These are phyloP conservation scores for Palloptera scutellata DNA, from an alignment of 2,888 invertebrate genomes.

Conservation along the genomic window DNA sequence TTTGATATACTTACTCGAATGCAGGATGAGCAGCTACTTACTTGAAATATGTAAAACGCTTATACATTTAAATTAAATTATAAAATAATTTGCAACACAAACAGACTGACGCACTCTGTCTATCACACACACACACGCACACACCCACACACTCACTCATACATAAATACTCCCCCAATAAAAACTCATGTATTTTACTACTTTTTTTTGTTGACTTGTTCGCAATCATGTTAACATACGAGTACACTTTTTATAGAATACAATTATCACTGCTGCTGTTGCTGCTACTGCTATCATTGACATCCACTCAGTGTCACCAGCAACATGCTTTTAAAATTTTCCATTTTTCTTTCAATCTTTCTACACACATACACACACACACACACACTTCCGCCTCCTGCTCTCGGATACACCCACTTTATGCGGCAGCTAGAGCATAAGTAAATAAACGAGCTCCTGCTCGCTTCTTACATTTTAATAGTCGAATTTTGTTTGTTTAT, in stretches of 20 bases:
- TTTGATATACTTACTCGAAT: too few species aligned
- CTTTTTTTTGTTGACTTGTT: not conserved
- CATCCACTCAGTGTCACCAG: constrained; percentile 39
- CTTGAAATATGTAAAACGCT: not conserved
- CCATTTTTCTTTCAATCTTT: not conserved
- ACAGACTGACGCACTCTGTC: not conserved
- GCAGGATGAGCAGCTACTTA: constrained; percentile 23
- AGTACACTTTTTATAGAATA: not conserved
- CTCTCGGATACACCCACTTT: not conserved
- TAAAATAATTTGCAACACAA: constrained; percentile 15
- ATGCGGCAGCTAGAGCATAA: too few species aligned
- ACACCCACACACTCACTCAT: not conserved
- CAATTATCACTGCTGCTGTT: too few species aligned
- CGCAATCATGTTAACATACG: constrained; percentile 1
- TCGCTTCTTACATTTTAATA: too few species aligned
- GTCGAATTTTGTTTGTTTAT: too few species aligned
- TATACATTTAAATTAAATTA: not conserved
- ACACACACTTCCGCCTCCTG: not conserved
- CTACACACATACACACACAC: constrained; percentile 6
- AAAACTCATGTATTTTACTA: not conserved
- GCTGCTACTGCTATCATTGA: constrained; percentile 32
- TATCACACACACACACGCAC: constrained; percentile 4
- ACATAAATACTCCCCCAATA: not conserved
- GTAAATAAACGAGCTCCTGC: too few species aligned
- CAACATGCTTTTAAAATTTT: constrained; percentile 13